A percentile compares a stretch with the other conserved stretches of the same genome.
Evolutionary conservation across 2,113 vertebrate genomes (phyloP).

Genomic region (Micronycteris hirsuta): DNA sequence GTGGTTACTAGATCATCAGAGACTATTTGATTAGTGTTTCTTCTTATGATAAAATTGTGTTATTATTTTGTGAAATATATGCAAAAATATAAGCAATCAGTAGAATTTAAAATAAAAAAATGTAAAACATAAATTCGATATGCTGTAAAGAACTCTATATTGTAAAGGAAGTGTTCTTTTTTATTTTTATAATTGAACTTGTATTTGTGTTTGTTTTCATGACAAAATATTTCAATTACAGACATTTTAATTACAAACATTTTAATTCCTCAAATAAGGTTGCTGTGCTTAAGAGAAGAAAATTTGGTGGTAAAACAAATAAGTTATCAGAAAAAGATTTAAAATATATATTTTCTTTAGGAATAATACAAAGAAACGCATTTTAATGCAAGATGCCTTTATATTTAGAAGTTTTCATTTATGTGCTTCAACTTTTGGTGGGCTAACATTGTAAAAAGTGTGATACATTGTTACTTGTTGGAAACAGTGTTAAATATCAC

Average conservation of each 20-base stretch:
- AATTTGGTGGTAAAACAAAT: background rate
- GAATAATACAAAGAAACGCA: background rate
- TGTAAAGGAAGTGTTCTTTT: conserved; percentile 83
- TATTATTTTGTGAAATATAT: conserved; percentile 80
- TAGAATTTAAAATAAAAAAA: conserved; percentile 11
- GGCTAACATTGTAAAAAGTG: background rate
- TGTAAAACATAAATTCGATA: conserved; percentile 68
- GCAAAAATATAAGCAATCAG: conserved; percentile 84
- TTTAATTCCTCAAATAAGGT: background rate
- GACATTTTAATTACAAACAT: conserved; percentile 15
- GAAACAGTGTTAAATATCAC: background rate
- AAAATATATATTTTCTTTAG: conserved; percentile 8
- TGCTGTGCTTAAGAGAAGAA: background rate
- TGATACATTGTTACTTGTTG: background rate
- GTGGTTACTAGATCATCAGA: conserved; percentile 86
- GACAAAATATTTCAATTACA: background rate
- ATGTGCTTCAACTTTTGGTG: background rate
- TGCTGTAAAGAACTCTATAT: conserved; percentile 74
- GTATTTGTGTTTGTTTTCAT: conserved; percentile 19
- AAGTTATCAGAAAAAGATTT: background rate
- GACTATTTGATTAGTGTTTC: conserved; percentile 79
- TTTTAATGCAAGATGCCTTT: background rate
- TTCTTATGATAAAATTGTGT: conserved; percentile 73
- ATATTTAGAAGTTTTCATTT: background rate
- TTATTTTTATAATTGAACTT: conserved; percentile 36